Evolutionary conservation across 2,113 vertebrate genomes (phyloP).

Genomic region (Melospiza georgiana): DNA sequence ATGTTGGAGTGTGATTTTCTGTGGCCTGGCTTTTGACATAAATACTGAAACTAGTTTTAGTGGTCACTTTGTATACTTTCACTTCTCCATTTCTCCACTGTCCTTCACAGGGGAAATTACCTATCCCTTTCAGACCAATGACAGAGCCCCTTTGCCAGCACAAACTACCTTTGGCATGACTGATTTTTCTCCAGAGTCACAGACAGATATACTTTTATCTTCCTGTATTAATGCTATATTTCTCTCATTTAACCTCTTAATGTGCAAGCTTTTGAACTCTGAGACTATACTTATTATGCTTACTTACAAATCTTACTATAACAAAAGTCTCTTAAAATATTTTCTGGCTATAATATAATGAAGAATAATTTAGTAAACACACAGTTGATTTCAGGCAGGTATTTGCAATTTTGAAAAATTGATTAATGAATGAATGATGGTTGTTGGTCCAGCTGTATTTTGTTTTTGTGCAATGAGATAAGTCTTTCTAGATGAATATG

Average conservation of each 20-base stretch:
- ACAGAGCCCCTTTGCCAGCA: background rate
- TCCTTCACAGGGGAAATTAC: background rate
- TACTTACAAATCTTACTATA: background rate
- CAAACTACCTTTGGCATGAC: background rate
- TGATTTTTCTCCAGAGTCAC: fast-evolving
- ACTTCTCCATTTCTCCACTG: background rate
- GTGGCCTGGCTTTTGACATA: background rate
- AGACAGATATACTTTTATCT: background rate
- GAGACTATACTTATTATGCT: background rate
- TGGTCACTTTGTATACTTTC: background rate
- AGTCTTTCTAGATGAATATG: background rate
- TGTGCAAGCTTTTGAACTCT: background rate
- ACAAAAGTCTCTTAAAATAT: background rate
- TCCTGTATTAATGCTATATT: background rate
- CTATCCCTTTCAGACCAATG: background rate
- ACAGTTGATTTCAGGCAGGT: background rate
- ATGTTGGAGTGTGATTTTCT: background rate
- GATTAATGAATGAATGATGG: background rate
- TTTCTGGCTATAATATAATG: background rate
- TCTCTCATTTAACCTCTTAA: background rate
- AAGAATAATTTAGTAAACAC: background rate
- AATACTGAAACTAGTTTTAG: background rate
- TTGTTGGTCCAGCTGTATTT: background rate
- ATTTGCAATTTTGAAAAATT: background rate
- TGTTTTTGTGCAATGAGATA: background rate